These are phyloP conservation scores for Mystacides longicornis DNA, from an alignment of 2,888 invertebrate genomes.

Conservation along the genomic window DNA sequence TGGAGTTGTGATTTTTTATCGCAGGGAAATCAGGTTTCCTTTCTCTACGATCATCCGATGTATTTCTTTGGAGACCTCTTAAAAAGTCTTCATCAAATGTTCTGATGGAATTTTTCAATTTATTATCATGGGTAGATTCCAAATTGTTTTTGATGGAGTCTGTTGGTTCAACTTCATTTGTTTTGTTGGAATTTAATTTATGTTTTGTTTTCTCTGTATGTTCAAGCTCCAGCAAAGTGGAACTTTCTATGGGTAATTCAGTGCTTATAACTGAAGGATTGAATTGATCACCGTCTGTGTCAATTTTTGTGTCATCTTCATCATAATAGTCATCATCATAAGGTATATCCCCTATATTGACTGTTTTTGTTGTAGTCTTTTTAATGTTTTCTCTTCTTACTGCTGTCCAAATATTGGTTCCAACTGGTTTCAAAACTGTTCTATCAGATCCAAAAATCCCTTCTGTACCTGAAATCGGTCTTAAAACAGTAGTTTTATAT, in stretches of 20 bases:
- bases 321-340: constrained; percentile 26
- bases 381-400: constrained; percentile 9
- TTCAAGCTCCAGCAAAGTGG: neutral
- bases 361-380: constrained; percentile 8
- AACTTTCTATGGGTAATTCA: neutral
- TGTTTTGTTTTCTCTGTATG: neutral
- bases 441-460: constrained; percentile 10
- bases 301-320: constrained; percentile 21
- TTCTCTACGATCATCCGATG: constrained; percentile 5
- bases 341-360: constrained; percentile 21
- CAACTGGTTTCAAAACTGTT: constrained; percentile 17
- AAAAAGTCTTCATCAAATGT: constrained; percentile 18
- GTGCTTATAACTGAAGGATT: neutral
- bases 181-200: neutral
- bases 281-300: neutral
- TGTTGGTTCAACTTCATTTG: neutral
- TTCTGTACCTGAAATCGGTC: constrained; percentile 14
- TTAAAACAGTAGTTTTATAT: constrained; percentile 16
- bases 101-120: constrained; percentile 8
- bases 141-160: neutral
- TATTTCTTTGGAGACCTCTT: constrained; percentile 13
- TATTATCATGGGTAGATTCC: neutral
- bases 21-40: constrained; percentile 13
- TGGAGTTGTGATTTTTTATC: constrained; percentile 9
- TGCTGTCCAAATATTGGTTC: constrained; percentile 20